Percentiles rank a stretch among this genome's conserved stretches.
Conservation (phyloP, 35 echinoderm and acorn worm species). For the Heliocidaris tuberculata region DNA sequence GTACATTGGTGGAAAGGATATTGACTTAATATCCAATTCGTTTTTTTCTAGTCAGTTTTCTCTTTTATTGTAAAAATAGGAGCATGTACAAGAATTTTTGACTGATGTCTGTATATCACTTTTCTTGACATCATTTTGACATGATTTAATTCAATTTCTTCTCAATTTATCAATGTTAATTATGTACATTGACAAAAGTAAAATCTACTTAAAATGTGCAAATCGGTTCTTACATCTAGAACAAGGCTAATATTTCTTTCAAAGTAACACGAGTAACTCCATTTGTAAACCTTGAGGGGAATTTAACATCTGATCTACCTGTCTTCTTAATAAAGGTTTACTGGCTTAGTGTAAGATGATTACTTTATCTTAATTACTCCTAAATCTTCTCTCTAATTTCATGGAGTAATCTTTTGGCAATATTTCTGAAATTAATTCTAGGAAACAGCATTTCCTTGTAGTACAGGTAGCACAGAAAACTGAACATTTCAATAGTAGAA, state of each 20-base stretch:
- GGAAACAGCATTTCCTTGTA: neutral
- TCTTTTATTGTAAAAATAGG: too few species aligned
- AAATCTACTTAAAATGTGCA: too few species aligned
- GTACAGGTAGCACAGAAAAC: neutral
- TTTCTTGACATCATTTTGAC: too few species aligned
- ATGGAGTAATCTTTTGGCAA: neutral
- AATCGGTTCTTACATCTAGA: neutral
- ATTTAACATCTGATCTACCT: neutral
- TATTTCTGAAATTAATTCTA: neutral
- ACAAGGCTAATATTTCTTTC: neutral
- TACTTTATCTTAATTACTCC: neutral
- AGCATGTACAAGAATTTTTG: too few species aligned
- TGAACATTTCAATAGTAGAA: neutral
- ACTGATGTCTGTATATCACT: too few species aligned
- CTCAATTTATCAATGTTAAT: too few species aligned
- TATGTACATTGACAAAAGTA: too few species aligned
- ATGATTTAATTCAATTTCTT: too few species aligned
- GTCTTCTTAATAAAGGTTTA: neutral
- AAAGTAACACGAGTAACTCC: neutral
- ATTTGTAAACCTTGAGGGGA: neutral
- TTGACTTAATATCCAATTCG: too few species aligned
- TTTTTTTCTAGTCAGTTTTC: too few species aligned
- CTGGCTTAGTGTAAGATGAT: neutral
- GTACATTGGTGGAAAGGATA: too few species aligned
- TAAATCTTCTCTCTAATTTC: neutral